Conservation (phyloP, 2,888 invertebrate genomes). For the Trichogramma evanescens region DNA sequence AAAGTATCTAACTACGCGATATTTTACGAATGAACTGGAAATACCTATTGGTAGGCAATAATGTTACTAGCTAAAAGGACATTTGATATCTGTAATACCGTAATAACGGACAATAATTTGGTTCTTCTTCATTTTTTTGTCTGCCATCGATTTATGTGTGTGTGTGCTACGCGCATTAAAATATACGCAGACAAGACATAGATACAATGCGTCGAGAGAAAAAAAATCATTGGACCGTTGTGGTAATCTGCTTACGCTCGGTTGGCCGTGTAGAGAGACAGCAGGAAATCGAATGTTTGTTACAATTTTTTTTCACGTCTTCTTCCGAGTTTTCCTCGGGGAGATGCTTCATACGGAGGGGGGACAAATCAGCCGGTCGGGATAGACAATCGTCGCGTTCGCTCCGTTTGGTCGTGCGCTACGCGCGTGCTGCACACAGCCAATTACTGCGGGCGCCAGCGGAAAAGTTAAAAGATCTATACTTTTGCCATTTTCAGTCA, state of each 20-base stretch:
- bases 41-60: too few species aligned
- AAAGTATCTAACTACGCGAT: too few species aligned
- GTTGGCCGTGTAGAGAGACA: slow-evolving; percentile 12
- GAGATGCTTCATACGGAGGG: too few species aligned
- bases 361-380: too few species aligned
- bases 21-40: too few species aligned
- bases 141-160: too few species aligned
- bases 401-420: too few species aligned
- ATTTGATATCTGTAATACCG: slow-evolving; percentile 46
- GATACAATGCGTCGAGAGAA: slow-evolving; percentile 13
- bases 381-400: too few species aligned
- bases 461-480: too few species aligned
- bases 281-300: slow-evolving; percentile 36
- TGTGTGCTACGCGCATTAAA: neutral
- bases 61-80: slow-evolving; percentile 37
- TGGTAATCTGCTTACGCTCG: neutral
- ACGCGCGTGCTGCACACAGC: too few species aligned
- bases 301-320: slow-evolving; percentile 14
- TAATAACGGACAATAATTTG: slow-evolving; percentile 34
- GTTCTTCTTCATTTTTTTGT: slow-evolving; percentile 17
- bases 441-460: too few species aligned
- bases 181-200: slow-evolving; percentile 3
- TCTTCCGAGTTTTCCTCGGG: neutral
- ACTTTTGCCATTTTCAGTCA: neutral
- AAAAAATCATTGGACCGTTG: slow-evolving; percentile 29